Percentiles rank a stretch among this genome's conserved stretches.
Conservation (phyloP, 2,113 vertebrate genomes). For the Equus przewalskii region DNA sequence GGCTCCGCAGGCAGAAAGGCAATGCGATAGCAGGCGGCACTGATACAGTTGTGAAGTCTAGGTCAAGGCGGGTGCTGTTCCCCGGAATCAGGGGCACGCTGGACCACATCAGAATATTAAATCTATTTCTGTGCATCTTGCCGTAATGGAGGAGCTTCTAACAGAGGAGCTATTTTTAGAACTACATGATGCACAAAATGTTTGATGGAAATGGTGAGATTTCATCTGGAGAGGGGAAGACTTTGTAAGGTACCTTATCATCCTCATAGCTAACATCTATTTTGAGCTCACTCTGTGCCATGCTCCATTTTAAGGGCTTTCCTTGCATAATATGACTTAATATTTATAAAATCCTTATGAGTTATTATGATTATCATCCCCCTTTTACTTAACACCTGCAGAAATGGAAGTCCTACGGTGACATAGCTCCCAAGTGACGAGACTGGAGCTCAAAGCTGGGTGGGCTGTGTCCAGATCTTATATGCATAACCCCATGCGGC, state of each 20-base stretch:
- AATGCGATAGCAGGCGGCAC: fast-evolving
- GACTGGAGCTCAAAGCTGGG: background rate
- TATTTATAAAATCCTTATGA: background rate
- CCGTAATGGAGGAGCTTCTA: background rate
- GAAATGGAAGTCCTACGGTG: background rate
- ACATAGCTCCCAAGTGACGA: background rate
- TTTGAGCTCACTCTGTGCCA: background rate
- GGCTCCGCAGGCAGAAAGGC: background rate
- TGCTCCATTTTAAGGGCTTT: background rate
- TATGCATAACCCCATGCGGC: background rate
- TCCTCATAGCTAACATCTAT: background rate
- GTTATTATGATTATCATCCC: background rate
- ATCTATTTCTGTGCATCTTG: background rate
- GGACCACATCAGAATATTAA: fast-evolving
- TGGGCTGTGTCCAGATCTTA: background rate
- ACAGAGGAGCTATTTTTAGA: background rate
- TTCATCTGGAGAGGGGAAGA: background rate
- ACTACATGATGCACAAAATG: background rate
- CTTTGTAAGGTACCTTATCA: fast-evolving
- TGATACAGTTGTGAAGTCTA: fast-evolving
- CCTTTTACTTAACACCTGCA: background rate
- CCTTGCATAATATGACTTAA: background rate
- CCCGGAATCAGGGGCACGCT: fast-evolving
- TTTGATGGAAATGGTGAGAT: background rate
- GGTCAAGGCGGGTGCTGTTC: background rate